Evolutionary conservation across 2,113 vertebrate species (phyloP).

Genomic region (Turnix velox): DNA sequence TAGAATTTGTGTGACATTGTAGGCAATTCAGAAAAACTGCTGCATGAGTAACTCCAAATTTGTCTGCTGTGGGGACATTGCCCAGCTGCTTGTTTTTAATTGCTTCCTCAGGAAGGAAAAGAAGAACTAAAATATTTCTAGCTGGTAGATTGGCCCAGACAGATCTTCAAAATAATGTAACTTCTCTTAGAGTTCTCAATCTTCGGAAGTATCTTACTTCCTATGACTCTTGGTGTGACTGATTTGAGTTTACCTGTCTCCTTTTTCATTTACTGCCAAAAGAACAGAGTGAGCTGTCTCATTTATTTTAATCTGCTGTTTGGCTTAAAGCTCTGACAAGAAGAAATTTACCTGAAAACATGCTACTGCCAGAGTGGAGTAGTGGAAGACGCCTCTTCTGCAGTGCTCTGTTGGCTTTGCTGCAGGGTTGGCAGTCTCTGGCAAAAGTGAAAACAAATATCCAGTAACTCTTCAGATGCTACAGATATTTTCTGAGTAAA

Average conservation of each 20-base stretch:
- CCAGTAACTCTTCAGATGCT: neutral
- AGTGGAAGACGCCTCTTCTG: neutral
- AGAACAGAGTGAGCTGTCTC: neutral
- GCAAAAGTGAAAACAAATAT: neutral
- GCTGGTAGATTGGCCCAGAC: neutral
- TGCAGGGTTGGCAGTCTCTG: neutral
- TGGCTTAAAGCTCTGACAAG: neutral
- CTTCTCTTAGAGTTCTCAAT: neutral
- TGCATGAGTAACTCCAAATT: neutral
- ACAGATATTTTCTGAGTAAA: neutral
- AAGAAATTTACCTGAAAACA: neutral
- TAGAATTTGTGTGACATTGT: neutral
- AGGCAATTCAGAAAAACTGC: constrained; percentile 4
- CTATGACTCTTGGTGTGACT: neutral
- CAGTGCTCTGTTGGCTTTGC: neutral
- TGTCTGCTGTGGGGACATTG: neutral
- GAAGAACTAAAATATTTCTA: neutral
- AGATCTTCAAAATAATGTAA: neutral
- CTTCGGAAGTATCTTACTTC: neutral
- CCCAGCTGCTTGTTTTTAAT: constrained; percentile 38
- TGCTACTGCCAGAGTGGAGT: neutral
- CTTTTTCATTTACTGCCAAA: neutral
- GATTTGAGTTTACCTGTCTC: neutral
- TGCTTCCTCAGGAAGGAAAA: constrained; percentile 1
- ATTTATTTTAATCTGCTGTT: neutral